phyloP scores from a whole-genome alignment of 2,888 invertebrate species.

The Meteorus cinctellus region DNA sequence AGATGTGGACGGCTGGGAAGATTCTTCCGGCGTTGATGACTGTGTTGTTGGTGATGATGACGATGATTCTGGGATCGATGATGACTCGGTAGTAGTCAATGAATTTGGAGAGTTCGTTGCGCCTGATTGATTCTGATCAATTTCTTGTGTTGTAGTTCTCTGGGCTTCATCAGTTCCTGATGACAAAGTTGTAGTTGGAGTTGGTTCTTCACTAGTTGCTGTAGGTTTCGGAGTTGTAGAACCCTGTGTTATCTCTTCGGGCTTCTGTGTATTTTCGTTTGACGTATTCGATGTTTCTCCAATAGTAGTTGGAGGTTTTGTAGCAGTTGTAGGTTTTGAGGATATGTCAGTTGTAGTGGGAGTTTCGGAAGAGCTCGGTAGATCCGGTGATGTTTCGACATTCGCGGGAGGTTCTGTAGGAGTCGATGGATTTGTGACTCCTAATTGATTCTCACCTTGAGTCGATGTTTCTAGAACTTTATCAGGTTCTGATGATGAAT shows the following conservation, averaged over 20 bases:
- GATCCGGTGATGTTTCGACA: too few species aligned
- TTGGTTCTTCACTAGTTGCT: not conserved
- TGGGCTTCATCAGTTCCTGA: not conserved
- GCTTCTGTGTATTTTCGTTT: slow-evolving; percentile 25
- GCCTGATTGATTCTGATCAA: not conserved
- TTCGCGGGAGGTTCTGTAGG: not conserved
- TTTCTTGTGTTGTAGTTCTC: too few species aligned
- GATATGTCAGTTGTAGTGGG: not conserved
- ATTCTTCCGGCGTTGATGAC: slow-evolving; percentile 13
- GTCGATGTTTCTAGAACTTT: slow-evolving; percentile 34
- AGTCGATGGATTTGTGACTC: not conserved
- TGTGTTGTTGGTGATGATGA: not conserved
- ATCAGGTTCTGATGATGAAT: slow-evolving; percentile 37
- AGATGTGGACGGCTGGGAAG: slow-evolving; percentile 25
- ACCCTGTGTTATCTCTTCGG: slow-evolving; percentile 5
- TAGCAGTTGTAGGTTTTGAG: not conserved
- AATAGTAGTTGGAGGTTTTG: not conserved
- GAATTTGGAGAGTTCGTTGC: slow-evolving; percentile 12
- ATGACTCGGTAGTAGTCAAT: slow-evolving; percentile 15
- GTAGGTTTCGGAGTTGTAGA: slow-evolving; percentile 16
- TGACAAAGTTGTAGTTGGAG: slow-evolving; percentile 19
- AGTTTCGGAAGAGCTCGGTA: not conserved
- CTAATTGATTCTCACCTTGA: slow-evolving; percentile 20
- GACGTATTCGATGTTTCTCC: slow-evolving; percentile 10
- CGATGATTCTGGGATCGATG: slow-evolving; percentile 17